Evolutionary conservation across 2,888 invertebrate species (phyloP), one percentile per base, ranked within the genome.

Genomic region (Mythimna vitellina): DNA sequence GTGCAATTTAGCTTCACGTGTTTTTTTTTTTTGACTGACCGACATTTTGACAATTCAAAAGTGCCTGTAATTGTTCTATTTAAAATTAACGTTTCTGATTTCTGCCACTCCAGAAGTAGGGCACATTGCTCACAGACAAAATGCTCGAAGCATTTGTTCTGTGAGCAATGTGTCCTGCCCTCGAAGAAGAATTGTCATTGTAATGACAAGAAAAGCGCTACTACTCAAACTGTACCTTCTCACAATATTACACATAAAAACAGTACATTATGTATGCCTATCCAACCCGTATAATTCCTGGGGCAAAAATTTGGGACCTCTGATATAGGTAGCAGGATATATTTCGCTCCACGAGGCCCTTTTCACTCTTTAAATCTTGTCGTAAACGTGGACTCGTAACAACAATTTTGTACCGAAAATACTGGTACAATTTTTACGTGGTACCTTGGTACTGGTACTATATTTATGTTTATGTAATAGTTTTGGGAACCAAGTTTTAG

Each of bases 211-310:
- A 12, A 14, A 57, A 61, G 6, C 83, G 80, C 70, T 56, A 10
- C 5, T 49, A 70, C n/a, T 46, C 5, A 61, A 22, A 2, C 65
- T 53, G 7, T 25, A 53, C 42, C 29, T 25, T 6, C 6, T 22
- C 65, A 53, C 54, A 70, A 63, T 56, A 61, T 54, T 57, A 73
- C 29, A 70, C 73, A 83, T 77, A 83, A 73, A 82, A 70, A 62
- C 73, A 62, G 80, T 80, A 73, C 42, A 76, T 79, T 76, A 75
- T 60, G 61, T 80, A 56, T 51, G 73, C 60, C 38, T 58, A 65
- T 73, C 76, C 64, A 75, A 86, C 84, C 86, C 84, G 51, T 73
- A 73, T 84, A 86, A 84, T 79, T 78, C 84, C 73, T 70, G 68
- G 25, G 57, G 57, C 66, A 69, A 70, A 77, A 75, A 80, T 75